phyloP scores from a whole-genome alignment of 2,888 invertebrate genomes.

The Pyrocoelia pectoralis region DNA sequence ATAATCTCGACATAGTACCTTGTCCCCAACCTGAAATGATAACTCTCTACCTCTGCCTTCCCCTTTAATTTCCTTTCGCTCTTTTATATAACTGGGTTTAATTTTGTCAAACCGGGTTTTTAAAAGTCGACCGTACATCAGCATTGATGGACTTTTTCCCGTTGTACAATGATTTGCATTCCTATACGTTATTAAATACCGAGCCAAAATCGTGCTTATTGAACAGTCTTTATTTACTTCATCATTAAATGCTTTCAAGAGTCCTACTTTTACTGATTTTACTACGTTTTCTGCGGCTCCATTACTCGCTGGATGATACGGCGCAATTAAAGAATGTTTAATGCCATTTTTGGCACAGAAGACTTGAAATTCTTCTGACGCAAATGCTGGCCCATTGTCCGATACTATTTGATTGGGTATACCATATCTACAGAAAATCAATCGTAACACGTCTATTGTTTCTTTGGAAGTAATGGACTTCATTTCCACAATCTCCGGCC shows the following conservation, averaged over 20 bases:
- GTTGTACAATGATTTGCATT: slow-evolving; percentile 2
- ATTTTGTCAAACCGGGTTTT: not conserved
- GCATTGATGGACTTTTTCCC: not conserved
- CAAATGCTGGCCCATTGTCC: slow-evolving; percentile 36
- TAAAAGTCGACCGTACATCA: slow-evolving; percentile 4
- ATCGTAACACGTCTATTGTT: slow-evolving; percentile 30
- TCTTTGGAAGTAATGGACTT: slow-evolving; percentile 31
- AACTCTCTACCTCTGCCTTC: slow-evolving; percentile 5
- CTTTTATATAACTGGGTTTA: slow-evolving; percentile 6
- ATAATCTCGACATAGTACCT: not conserved
- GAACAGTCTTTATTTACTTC: not conserved
- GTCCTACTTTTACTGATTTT: not conserved
- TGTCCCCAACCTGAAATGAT: not conserved
- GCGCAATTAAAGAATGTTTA: not conserved
- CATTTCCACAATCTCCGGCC: slow-evolving; percentile 39
- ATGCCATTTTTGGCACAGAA: not conserved
- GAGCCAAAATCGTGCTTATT: slow-evolving; percentile 3
- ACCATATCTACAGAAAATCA: slow-evolving; percentile 34
- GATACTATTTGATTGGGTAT: slow-evolving; percentile 34
- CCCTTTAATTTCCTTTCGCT: not conserved
- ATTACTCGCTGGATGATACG: not conserved
- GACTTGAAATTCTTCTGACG: not conserved
- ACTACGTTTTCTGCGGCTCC: not conserved
- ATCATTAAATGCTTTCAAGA: slow-evolving; percentile 4
- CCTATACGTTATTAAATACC: not conserved